Percentiles rank a stretch among this genome's conserved stretches.
These are phyloP conservation scores for Onthophagus taurus DNA, from an alignment of 1,140 invertebrate genomes.

Conservation along the genomic window DNA sequence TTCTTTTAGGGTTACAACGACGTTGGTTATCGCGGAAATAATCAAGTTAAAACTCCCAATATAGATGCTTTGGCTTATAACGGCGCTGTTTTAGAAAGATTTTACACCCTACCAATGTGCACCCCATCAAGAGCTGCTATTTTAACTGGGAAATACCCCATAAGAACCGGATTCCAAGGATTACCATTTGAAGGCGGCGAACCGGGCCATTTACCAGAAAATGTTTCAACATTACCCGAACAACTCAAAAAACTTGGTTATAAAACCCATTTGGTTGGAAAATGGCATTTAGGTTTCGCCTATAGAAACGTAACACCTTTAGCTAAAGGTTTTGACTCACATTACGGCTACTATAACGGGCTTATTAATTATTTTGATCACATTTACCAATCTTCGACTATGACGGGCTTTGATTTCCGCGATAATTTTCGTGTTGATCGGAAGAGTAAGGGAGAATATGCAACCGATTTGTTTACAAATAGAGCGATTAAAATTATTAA, in stretches of 20 bases:
- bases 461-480: conserved; percentile 67
- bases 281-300: conserved; percentile 69
- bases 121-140: conserved; percentile 65
- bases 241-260: conserved; percentile 69
- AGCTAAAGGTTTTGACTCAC: conserved; percentile 50
- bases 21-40: conserved; percentile 74
- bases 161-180: conserved; percentile 60
- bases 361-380: conserved; percentile 53
- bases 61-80: conserved; percentile 67
- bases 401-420: conserved; percentile 26
- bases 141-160: conserved; percentile 72
- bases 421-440: conserved; percentile 36
- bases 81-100: conserved; percentile 59
- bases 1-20: conserved; percentile 70
- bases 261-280: conserved; percentile 73
- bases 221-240: conserved; percentile 53
- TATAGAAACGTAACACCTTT: conserved; percentile 41
- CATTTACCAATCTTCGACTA: not conserved
- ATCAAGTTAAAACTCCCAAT: conserved; percentile 72
- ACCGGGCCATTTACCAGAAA: conserved; percentile 46
- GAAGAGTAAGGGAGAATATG: conserved; percentile 51
- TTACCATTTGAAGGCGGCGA: conserved; percentile 45
- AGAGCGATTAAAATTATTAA: conserved; percentile 61
- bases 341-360: conserved; percentile 56
- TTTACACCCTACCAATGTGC: conserved; percentile 64